Evolutionary conservation across 92 coral and sea anemone genomes (phyloP), one percentile per base, ranked within the genome.

Genomic region (Chrysogorgia sp.): DNA sequence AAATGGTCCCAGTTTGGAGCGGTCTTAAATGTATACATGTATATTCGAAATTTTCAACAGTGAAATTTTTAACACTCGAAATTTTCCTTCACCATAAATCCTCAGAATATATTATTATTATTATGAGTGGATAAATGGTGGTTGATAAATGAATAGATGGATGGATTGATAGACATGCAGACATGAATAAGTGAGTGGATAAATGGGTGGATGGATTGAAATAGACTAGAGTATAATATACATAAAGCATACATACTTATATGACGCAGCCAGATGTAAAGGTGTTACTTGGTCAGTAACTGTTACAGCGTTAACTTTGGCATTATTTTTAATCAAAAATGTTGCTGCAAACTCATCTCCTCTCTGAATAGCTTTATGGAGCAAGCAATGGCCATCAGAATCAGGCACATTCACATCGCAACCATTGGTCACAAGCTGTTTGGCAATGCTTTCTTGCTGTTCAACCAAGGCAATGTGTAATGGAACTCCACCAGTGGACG

Each of bases 341-440:
- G 86, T 83, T 0, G 98, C 88, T 19, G 98, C 90, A 69, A 94
- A 94, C 75, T 91, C 98, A 48, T 94, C 98, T 0, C 98, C 98
- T 24, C 85, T 82, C 47, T 23, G 40, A 49, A 94, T 85, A 41
- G 92, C 92, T 74, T 91, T 91, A 79, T 94, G 97, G 24, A 94
- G 81, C 63, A 94, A 88, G 37, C 92, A 89, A 63, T 90, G 76
- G 5, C 97, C 98, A 58, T 89, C 83, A 23, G 62, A 43, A 55
- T 94, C 96, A 13, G 92, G 82, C 89, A 89, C 92, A 87, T 88
- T 87, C 30, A 91, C 90, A 71, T 94, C 98, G 80, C 97, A 91
- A 62, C 92, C 94, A 47, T 94, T 89, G 20, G 89, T 85, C 10
- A 94, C 97, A 19, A 94, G 88, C 0, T 91, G 92, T 59, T 77